These are phyloP conservation scores for Trissolcus basalis DNA, from an alignment of 1,140 invertebrate genomes.

Conservation along the genomic window DNA sequence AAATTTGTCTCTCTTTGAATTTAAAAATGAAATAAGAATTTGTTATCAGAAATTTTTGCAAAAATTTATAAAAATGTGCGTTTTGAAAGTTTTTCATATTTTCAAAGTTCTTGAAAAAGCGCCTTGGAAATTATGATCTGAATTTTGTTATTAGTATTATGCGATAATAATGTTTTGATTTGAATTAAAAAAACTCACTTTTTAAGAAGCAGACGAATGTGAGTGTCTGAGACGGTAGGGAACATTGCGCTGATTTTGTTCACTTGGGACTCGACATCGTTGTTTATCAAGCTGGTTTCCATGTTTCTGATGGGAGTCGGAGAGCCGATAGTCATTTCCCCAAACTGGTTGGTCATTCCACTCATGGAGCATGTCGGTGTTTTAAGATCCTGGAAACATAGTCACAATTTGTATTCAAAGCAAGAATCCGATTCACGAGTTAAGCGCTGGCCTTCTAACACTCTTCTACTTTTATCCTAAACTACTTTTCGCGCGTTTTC, in stretches of 20 bases:
- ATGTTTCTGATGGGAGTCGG: slow-evolving; percentile 78
- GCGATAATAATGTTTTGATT: neutral
- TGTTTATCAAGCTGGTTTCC: slow-evolving; percentile 81
- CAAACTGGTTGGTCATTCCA: slow-evolving; percentile 71
- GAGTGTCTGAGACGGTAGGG: slow-evolving; percentile 91
- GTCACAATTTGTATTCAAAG: slow-evolving; percentile 7
- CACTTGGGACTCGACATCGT: slow-evolving; percentile 83
- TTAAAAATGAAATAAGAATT: too few relatives aligned
- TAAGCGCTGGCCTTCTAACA: too few relatives aligned
- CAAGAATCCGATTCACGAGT: neutral
- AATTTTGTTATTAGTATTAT: neutral
- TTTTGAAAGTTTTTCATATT: too few relatives aligned
- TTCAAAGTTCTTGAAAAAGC: too few relatives aligned
- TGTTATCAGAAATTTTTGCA: too few relatives aligned
- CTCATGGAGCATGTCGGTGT: slow-evolving; percentile 75
- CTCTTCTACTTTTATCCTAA: neutral
- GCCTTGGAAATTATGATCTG: too few relatives aligned
- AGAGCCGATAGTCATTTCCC: slow-evolving; percentile 72
- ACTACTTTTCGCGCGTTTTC: neutral
- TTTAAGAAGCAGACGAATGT: slow-evolving; percentile 89
- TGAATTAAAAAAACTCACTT: slow-evolving; percentile 81
- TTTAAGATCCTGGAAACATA: slow-evolving; percentile 71
- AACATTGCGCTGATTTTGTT: slow-evolving; percentile 93
- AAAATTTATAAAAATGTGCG: too few relatives aligned
- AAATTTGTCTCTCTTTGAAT: too few relatives aligned